Conservation (phyloP, 2,888 invertebrate species). For the Alloplasta piceator region DNA sequence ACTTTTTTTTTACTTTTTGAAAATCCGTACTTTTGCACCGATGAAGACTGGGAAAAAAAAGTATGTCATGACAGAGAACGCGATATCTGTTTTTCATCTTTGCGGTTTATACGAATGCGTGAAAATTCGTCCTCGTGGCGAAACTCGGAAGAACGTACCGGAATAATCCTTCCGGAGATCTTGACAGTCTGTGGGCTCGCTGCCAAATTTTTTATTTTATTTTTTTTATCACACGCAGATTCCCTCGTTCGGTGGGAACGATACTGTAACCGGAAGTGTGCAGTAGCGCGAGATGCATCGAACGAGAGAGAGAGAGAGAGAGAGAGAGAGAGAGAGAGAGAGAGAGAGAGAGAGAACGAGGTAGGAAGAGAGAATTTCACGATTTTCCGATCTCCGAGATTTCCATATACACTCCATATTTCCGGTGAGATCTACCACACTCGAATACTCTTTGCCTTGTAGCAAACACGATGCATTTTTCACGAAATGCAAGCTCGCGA, state of each 20-base stretch:
- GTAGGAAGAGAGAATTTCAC: conserved; percentile 17
- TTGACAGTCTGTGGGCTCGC: conserved; percentile 40
- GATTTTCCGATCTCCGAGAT: conserved; percentile 59
- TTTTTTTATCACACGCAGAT: conserved; percentile 49
- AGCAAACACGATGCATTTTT: conserved; percentile 20
- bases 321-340: background rate
- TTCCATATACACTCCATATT: conserved; percentile 49
- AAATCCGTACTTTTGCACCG: background rate
- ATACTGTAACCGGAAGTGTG: conserved; percentile 13
- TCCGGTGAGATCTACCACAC: background rate
- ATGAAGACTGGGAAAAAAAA: conserved; percentile 13
- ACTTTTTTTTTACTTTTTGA: background rate
- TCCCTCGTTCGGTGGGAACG: conserved; percentile 11
- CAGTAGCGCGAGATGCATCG: background rate
- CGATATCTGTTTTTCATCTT: conserved; percentile 38
- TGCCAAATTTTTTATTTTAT: conserved; percentile 47
- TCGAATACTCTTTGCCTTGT: conserved; percentile 13
- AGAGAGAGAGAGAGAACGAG: background rate
- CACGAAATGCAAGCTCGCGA: conserved; percentile 43
- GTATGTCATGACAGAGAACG: conserved; percentile 21
- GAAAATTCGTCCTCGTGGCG: conserved; percentile 25
- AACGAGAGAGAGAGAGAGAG: background rate
- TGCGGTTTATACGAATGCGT: conserved; percentile 22
- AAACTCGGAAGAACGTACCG: conserved; percentile 37
- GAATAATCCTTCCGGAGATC: conserved; percentile 51